These are phyloP conservation scores for Heliothis virescens DNA, from an alignment of 1,140 invertebrate species.

Conservation along the genomic window DNA sequence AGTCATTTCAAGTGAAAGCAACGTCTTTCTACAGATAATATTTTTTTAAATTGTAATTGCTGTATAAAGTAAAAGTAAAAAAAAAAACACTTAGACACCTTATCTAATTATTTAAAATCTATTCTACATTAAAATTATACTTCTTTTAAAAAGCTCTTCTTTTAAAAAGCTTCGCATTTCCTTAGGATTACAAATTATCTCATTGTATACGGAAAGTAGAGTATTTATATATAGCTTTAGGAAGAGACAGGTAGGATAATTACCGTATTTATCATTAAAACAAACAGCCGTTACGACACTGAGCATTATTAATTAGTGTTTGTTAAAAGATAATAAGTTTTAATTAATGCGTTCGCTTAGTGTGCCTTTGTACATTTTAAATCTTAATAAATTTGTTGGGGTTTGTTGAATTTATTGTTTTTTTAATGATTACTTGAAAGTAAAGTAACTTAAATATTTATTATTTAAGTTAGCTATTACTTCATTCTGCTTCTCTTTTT, in stretches of 20 bases:
- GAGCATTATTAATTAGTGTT: slow-evolving; percentile 59
- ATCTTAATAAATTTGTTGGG: slow-evolving; percentile 18
- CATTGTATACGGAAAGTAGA: neutral
- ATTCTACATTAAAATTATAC: neutral
- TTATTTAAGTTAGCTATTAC: too few relatives aligned
- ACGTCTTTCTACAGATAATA: too few relatives aligned
- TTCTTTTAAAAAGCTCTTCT: neutral
- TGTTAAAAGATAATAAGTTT: slow-evolving; percentile 45
- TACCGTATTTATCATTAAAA: slow-evolving; percentile 64
- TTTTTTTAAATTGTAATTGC: too few relatives aligned
- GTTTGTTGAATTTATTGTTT: neutral
- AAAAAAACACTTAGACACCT: too few relatives aligned
- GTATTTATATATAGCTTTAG: slow-evolving; percentile 1
- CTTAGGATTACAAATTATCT: slow-evolving; percentile 3
- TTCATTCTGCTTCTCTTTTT: too few relatives aligned
- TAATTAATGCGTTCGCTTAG: slow-evolving; percentile 40
- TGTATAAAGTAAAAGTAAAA: too few relatives aligned
- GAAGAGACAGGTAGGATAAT: slow-evolving; percentile 51
- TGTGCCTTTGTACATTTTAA: slow-evolving; percentile 11
- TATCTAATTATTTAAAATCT: too few relatives aligned
- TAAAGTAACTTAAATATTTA: too few relatives aligned
- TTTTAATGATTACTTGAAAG: neutral
- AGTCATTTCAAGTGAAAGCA: too few relatives aligned
- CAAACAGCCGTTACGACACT: slow-evolving; percentile 59
- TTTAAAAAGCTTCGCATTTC: too few relatives aligned